Percentiles rank a stretch among this genome's conserved stretches.
These are phyloP conservation scores for Verasper variegatus DNA, from an alignment of 2,113 vertebrate species.

Conservation along the genomic window DNA sequence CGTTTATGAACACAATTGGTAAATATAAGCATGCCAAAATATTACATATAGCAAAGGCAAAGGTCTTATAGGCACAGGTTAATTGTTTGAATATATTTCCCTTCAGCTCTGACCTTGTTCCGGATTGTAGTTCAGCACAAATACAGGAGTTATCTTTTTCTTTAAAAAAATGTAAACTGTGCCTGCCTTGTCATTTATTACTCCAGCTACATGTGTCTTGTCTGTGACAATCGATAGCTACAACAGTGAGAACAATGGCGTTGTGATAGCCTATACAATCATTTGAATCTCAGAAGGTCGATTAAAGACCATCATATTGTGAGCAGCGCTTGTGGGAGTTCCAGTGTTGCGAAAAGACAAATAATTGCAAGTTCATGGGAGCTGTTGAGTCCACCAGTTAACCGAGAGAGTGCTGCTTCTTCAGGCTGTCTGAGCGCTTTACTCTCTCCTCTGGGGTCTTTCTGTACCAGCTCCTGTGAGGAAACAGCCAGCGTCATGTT, in stretches of 20 bases:
- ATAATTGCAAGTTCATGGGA: too few species aligned
- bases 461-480: slow-evolving; percentile 79
- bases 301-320: slow-evolving; percentile 1
- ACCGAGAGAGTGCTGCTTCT: slow-evolving; percentile 82
- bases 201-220: neutral
- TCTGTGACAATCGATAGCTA: neutral
- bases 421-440: slow-evolving; percentile 74
- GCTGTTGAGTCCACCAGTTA: slow-evolving; percentile 32
- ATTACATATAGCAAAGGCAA: slow-evolving; percentile 34
- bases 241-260: slow-evolving; percentile 10
- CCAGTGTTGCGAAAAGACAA: neutral
- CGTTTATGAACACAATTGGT: slow-evolving; percentile 13
- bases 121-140: slow-evolving; percentile 2
- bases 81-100: neutral
- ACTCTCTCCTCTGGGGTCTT: slow-evolving; percentile 79
- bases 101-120: slow-evolving; percentile 1
- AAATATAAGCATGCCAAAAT: slow-evolving; percentile 45
- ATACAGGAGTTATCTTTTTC: neutral
- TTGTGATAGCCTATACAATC: slow-evolving; percentile 36
- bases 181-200: neutral
- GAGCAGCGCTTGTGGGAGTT: slow-evolving; percentile 48
- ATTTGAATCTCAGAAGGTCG: slow-evolving; percentile 16
- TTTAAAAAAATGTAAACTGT: slow-evolving; percentile 1
- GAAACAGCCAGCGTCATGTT: neutral
- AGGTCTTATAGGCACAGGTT: slow-evolving; percentile 56